Evolutionary conservation across 2,888 invertebrate genomes (phyloP).

Genomic region (Halictus ligatus): DNA sequence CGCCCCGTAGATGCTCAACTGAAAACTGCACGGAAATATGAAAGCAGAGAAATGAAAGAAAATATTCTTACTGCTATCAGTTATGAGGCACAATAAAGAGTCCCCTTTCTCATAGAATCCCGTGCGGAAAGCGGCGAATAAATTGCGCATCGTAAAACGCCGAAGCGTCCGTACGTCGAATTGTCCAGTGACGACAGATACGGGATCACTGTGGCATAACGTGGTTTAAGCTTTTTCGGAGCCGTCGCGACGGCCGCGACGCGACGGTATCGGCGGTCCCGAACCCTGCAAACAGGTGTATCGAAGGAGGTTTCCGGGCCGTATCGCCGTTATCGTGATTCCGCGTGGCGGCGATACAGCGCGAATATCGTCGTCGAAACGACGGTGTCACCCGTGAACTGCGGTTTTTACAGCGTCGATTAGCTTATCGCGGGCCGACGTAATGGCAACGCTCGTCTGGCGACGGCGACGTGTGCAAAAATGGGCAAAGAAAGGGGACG

Average conservation of each 20-base stretch:
- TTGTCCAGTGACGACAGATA: not conserved
- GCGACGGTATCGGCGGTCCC: not conserved
- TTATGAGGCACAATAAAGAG: not conserved
- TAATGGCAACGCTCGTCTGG: conserved; percentile 61
- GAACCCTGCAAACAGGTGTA: conserved; percentile 42
- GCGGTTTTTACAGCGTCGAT: conserved; percentile 73
- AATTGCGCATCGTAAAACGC: not conserved
- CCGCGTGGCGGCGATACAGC: conserved; percentile 40
- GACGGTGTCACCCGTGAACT: conserved; percentile 68
- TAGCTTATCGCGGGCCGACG: conserved; percentile 71
- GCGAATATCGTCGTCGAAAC: conserved; percentile 60
- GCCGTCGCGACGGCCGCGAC: not conserved
- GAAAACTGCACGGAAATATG: not conserved
- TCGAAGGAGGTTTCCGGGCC: conserved; percentile 51
- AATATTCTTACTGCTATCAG: not conserved
- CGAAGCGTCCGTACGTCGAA: not conserved
- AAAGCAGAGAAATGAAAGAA: not conserved
- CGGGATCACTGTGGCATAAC: not conserved
- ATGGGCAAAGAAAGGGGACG: conserved; percentile 50
- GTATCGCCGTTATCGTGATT: conserved; percentile 52
- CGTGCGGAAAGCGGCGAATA: not conserved
- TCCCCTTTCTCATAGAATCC: not conserved
- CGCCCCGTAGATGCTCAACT: not conserved
- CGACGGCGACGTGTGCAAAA: conserved; percentile 58
- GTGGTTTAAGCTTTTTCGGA: not conserved